Percentiles rank a stretch among this genome's conserved stretches.
phyloP scores from a whole-genome alignment of 2,888 invertebrate genomes.

The Ochropleura leucogaster region DNA sequence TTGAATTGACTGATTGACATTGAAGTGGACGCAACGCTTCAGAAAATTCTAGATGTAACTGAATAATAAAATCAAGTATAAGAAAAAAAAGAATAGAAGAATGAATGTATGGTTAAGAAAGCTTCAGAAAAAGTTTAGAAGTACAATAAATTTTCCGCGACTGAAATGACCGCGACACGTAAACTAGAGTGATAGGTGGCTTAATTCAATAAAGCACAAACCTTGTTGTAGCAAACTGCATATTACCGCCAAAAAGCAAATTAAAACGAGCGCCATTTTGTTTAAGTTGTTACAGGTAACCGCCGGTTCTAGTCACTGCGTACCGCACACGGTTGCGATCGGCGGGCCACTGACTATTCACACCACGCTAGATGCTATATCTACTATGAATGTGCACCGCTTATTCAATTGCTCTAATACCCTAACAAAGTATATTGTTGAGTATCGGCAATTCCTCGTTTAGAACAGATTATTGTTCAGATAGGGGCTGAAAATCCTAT shows the following conservation, averaged over 20 bases:
- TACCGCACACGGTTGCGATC: constrained; percentile 73
- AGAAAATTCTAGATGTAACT: background rate
- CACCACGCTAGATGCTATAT: constrained; percentile 61
- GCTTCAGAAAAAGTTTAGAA: constrained; percentile 8
- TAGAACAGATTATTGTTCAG: constrained; percentile 58
- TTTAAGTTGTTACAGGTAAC: constrained; percentile 59
- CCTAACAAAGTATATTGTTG: constrained; percentile 77
- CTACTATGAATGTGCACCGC: constrained; percentile 69
- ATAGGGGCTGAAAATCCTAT: constrained; percentile 35
- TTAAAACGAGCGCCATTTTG: constrained; percentile 79
- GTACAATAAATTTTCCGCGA: background rate
- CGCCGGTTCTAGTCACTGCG: constrained; percentile 75
- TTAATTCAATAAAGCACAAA: constrained; percentile 73
- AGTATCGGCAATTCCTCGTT: constrained; percentile 63
- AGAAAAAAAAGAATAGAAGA: background rate
- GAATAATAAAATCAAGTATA: background rate
- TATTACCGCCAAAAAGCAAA: constrained; percentile 85
- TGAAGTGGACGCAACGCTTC: background rate
- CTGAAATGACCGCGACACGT: constrained; percentile 8
- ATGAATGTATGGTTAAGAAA: background rate
- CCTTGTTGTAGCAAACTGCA: constrained; percentile 88
- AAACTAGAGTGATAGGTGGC: constrained; percentile 1
- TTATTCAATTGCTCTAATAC: constrained; percentile 87
- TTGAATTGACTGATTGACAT: constrained; percentile 10
- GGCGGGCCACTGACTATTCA: constrained; percentile 61